A percentile compares a stretch with the other conserved stretches of the same genome.
Evolutionary conservation across 1,140 invertebrate species (phyloP).

Genomic region (Branchinecta lynchi): DNA sequence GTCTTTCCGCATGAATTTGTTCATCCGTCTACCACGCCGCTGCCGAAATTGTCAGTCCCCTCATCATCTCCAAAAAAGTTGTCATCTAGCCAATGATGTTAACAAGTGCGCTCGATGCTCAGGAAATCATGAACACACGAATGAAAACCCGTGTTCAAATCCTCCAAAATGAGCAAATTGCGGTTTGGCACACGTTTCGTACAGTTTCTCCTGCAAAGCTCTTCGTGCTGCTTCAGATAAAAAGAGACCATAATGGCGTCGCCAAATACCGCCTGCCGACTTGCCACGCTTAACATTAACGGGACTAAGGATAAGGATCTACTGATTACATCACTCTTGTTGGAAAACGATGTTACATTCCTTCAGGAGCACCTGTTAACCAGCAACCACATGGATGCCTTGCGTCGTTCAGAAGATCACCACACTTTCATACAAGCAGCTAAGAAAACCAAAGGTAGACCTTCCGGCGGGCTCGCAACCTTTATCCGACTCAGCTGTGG

Average conservation of each 20-base stretch:
- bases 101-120: neutral
- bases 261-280: neutral
- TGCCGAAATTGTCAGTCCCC: neutral
- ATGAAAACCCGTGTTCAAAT: neutral
- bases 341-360: neutral
- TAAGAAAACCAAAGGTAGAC: neutral
- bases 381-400: neutral
- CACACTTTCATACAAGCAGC: neutral
- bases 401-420: neutral
- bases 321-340: neutral
- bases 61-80: neutral
- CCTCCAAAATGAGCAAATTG: neutral
- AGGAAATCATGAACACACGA: neutral
- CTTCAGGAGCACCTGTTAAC: neutral
- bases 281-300: neutral
- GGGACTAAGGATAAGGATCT: slow-evolving; percentile 5
- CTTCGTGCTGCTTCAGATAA: neutral
- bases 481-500: neutral
- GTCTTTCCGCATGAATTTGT: neutral
- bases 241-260: neutral
- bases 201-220: neutral
- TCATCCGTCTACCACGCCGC: neutral
- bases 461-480: neutral
- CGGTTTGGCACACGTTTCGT: neutral
- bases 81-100: neutral